Base-by-base conservation (phyloP, 2,113 vertebrate species). In the Eptesicus fuscus region DNA sequence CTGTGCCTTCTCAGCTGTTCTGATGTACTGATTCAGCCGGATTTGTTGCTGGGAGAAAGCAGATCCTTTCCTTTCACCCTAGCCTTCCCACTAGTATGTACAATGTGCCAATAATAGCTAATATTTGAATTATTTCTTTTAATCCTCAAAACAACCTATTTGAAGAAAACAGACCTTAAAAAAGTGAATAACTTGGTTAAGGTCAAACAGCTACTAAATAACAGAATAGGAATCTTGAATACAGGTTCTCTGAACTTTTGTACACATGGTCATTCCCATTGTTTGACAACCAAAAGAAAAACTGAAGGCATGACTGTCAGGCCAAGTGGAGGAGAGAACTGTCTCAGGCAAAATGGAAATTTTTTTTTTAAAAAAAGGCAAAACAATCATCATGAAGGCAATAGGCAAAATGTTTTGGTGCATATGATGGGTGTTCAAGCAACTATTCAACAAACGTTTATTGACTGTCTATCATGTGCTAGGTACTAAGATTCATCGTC, bases 81-180 rank as follows among this genome's bases (percentile, higher is more conserved):
- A 32, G 4, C 47, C 83, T 95, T 83, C 11, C 22, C 9, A 28
- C 35, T 37, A 67, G 30, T 25, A 4, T 56, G 10, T 61, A 76
- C 18, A 74, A 56, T 30, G 37, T 42, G 10, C 59, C 59, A 30
- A 44, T 71, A 80, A 73, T 77, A 96, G 56, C 42, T 71, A 78
- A 88, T 67, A 86, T 94, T 47, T 80, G 28, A 93, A 63, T 22
- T 77, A 70, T 82, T 84, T 73, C 16, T 87, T 92, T 90, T 74
- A 88, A 83, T 63, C 22, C 32, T 84, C 28, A 35, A 88, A 92
- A 67, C 28, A 90, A 88, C 18, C 18, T 83, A 49, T 78, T 42
- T 70, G 51, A 83, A 84, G 80, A 69, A 73, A 80, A 86, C 7
- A 76, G 85, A 25, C 12, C 12, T 95, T 42, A 35, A 42, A 88